Conservation (phyloP, 2,888 invertebrate species). For the Pollenia labialis region DNA sequence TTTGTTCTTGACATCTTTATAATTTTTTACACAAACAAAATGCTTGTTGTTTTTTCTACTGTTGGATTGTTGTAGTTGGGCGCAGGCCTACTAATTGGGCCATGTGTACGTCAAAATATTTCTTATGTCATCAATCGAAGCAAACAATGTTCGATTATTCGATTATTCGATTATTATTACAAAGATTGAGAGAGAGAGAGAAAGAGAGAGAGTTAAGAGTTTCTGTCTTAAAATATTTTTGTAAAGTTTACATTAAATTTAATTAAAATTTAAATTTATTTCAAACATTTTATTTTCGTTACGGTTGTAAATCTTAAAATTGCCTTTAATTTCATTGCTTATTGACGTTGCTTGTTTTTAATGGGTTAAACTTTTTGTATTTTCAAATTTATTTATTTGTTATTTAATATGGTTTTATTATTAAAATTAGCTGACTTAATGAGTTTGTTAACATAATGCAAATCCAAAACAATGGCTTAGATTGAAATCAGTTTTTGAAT, state of each 20-base stretch:
- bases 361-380: neutral
- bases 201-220: neutral
- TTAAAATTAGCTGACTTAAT: constrained; percentile 36
- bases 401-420: constrained; percentile 17
- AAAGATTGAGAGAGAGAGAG: too few species aligned
- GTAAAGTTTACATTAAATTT: too few species aligned
- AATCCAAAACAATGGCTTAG: constrained; percentile 25
- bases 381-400: constrained; percentile 9
- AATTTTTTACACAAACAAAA: too few species aligned
- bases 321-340: constrained; percentile 75
- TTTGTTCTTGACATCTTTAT: too few species aligned
- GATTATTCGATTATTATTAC: too few species aligned
- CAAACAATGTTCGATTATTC: too few species aligned
- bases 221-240: too few species aligned
- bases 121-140: too few species aligned
- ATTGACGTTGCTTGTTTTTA: constrained; percentile 74
- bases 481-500: constrained; percentile 11
- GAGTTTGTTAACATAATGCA: constrained; percentile 37
- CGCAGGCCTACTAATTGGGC: too few species aligned
- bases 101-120: too few species aligned
- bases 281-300: neutral
- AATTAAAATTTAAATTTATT: neutral
- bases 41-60: too few species aligned
- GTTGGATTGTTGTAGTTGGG: too few species aligned
- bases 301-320: constrained; percentile 8